Evolutionary conservation across 2,113 vertebrate genomes (phyloP), one percentile per base, ranked within the genome.

Genomic region (Microtus pennsylvanicus): DNA sequence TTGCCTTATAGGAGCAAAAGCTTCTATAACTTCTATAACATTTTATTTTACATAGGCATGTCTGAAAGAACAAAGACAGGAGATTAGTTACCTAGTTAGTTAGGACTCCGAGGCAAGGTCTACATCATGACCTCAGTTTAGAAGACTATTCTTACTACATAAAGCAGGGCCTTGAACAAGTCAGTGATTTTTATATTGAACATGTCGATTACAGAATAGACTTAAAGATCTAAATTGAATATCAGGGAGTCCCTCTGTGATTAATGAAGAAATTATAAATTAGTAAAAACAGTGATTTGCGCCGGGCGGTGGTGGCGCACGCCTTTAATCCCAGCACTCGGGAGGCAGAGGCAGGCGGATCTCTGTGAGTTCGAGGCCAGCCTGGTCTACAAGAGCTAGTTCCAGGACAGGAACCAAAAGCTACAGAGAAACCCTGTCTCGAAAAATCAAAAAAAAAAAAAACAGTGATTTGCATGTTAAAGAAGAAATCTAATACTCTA

Each of bases 181-280:
- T 89, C 76, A 87, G 42, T 91, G 16, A 95, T 85, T 90, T 90
- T 91, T 88, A 3, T 94, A 67, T 63, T 67, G 77, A 26, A 24
- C 94, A 24, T 96, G 35, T 90, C 92, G 22, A 50, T 93, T 47
- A 24, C n/a, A 94, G 50, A 91, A 86, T 50, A 90, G n/a, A 88
- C n/a, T 45, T 63, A 70, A 91, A 87, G 33, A 83, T 94, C 30
- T 90, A 83, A 91, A 65, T 47, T 93, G 19, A 76, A 8, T 85
- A 83, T 58, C 28, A 63, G 58, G 42, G 70, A 93, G 50, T n/a
- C 61, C 33, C 38, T 93, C 4, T 63, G 13, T 86, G 69, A 75
- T 28, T 92, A 75, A 33, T 63, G 4, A 78, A 47, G 12, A 83
- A 22, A 86, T 58, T 55, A 14, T 78, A 89, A 93, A 92, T 94